Base-by-base conservation (phyloP, 1,140 invertebrate genomes). In the Drosophila sp. region DNA sequence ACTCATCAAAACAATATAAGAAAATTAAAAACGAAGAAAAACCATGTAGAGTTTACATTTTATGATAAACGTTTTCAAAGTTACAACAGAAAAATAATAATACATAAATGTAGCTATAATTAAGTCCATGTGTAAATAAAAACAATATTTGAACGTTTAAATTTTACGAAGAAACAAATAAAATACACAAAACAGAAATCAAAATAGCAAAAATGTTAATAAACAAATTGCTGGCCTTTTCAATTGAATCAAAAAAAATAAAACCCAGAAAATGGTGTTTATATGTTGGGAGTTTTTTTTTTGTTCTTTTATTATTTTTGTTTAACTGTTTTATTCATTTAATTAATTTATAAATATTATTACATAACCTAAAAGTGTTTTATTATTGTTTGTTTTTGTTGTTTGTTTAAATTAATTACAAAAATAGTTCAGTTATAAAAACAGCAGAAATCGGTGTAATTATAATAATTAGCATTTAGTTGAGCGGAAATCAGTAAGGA, bases 281-380 rank as follows among this genome's bases (percentile, higher is more conserved):
- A 63, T 57, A 72, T 72, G 34, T 74, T 51, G 57, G 65, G 66
- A 74, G 38, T 16, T 38, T 58, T 58, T 72, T 72, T 66, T 34
- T 53, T 59, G 40, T 45, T 69, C 18, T 59, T 43, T 57, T 63
- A 46, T 67, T 63, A 70, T 64, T 76, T 84, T 76, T 73, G 71
- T 87, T 87, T 79, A 86, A 86, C 82, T 76, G 75, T 72, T 72
- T 86, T 86, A 78, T 87, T 78, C 48, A 75, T 87, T 87, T 80
- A 89, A 89, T 89, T 89, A 89, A 80, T 89, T 86, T 89, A 89
- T 89, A 89, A 89, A 89, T 89, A 89, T 89, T 87, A 87, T 89
- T 83, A 89, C 73, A 83, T 89, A 89, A 83, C 83, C 83, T 89
- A 89, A 40, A 80, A 74, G 65, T 82, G 76, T 87, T 78, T 78